A percentile compares a stretch with the other conserved stretches of the same genome.
Conservation (phyloP, 2,888 invertebrate genomes). For the Drosophila paucipuncta region DNA sequence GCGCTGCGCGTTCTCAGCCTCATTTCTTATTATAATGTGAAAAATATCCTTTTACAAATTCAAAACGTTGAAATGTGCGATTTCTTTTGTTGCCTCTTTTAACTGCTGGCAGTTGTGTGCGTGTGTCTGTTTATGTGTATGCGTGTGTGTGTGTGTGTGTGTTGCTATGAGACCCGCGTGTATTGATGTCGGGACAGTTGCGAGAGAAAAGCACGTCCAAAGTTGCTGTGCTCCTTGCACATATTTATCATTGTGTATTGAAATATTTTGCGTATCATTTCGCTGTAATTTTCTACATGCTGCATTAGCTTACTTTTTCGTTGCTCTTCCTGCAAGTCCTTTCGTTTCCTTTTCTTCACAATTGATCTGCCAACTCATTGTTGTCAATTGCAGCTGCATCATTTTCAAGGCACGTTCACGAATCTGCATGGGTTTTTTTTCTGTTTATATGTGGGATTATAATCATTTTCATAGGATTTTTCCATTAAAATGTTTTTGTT, state of each 20-base stretch:
- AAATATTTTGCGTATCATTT: conserved; percentile 73
- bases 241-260: conserved; percentile 66
- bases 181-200: conserved; percentile 55
- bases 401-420: background rate
- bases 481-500: background rate
- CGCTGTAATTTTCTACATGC: conserved; percentile 63
- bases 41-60: conserved; percentile 81
- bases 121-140: background rate
- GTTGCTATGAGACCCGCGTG: conserved; percentile 50
- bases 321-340: background rate
- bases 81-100: conserved; percentile 74
- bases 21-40: conserved; percentile 81
- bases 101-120: conserved; percentile 41
- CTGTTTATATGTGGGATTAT: background rate
- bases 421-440: conserved; percentile 3
- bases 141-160: conserved; percentile 1
- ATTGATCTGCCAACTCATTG: conserved; percentile 50
- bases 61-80: conserved; percentile 76
- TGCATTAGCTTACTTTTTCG: conserved; percentile 17
- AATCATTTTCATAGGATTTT: background rate
- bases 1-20: conserved; percentile 75
- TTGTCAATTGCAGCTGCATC: conserved; percentile 31
- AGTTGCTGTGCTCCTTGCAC: conserved; percentile 56
- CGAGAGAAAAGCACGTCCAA: conserved; percentile 61
- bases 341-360: conserved; percentile 3